Evolutionary conservation across 2,113 vertebrate species (phyloP).

Genomic region (Capreolus pygargus): DNA sequence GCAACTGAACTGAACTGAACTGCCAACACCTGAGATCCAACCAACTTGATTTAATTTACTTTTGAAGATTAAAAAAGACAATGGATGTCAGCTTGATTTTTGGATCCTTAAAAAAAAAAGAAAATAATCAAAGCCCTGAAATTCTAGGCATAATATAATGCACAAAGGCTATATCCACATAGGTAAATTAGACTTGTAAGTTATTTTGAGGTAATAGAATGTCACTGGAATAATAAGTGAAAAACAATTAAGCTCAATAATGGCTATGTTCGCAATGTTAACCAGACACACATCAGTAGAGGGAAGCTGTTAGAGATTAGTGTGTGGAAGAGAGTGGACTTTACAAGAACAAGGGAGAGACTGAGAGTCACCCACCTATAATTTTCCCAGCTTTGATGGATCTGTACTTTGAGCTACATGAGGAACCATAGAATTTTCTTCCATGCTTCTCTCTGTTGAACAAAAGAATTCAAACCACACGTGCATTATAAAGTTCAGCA

Average conservation of each 20-base stretch:
- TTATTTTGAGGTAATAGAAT: not conserved
- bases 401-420: not conserved
- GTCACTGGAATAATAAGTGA: constrained; percentile 18
- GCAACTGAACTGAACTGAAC: not conserved
- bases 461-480: not conserved
- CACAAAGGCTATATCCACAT: not conserved
- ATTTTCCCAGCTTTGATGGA: not conserved
- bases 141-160: constrained; percentile 5
- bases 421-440: not conserved
- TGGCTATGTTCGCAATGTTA: not conserved
- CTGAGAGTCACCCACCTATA: not conserved
- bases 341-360: not conserved
- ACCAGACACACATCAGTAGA: not conserved
- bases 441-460: not conserved
- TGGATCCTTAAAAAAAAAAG: not conserved
- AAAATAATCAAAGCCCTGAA: constrained; percentile 36
- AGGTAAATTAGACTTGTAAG: constrained; percentile 35
- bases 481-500: not conserved
- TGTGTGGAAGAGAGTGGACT: not conserved
- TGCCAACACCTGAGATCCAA: not conserved
- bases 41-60: not conserved
- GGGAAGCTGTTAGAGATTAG: not conserved
- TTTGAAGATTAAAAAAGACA: not conserved
- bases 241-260: constrained; percentile 2
- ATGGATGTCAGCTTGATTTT: not conserved